phyloP scores from a whole-genome alignment of 2,797 vertebrate species.

The Chelidonichthys spinosus region DNA sequence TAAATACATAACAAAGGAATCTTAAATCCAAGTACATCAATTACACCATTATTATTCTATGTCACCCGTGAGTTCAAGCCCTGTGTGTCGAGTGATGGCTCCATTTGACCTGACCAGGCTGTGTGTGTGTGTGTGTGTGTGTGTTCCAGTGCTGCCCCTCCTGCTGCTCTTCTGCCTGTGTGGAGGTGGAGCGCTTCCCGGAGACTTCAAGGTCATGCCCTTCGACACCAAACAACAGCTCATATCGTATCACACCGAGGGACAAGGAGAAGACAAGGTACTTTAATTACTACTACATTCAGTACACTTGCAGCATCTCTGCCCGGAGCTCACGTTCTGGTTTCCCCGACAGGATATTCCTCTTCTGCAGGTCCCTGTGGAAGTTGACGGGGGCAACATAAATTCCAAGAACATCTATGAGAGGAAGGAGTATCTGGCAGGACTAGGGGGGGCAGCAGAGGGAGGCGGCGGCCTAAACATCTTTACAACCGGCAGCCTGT shows the following conservation, averaged over 20 bases:
- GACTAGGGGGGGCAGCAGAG: neutral
- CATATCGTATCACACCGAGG: slow-evolving; percentile 91
- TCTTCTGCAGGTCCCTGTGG: slow-evolving; percentile 40
- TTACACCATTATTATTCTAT: neutral
- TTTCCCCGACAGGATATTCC: slow-evolving; percentile 66
- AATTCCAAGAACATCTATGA: neutral
- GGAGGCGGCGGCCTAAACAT: slow-evolving; percentile 4
- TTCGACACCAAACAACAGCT: slow-evolving; percentile 84
- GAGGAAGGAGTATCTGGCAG: neutral
- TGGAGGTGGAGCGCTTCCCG: slow-evolving; percentile 76
- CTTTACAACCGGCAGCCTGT: slow-evolving; percentile 14
- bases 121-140: slow-evolving; percentile 3
- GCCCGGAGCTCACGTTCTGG: neutral
- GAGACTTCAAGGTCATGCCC: slow-evolving; percentile 82
- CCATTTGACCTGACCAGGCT: neutral
- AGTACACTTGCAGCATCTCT: neutral
- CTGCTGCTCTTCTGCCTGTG: slow-evolving; percentile 90
- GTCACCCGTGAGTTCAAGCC: neutral
- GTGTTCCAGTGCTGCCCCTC: slow-evolving; percentile 88
- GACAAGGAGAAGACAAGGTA: slow-evolving; percentile 93
- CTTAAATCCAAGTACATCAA: neutral
- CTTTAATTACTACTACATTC: neutral
- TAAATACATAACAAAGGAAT: too few species aligned
- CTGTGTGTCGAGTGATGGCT: neutral
- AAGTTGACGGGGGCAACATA: neutral